Conservation (phyloP, 2,888 invertebrate genomes). For the Watsonalla cultraria region DNA sequence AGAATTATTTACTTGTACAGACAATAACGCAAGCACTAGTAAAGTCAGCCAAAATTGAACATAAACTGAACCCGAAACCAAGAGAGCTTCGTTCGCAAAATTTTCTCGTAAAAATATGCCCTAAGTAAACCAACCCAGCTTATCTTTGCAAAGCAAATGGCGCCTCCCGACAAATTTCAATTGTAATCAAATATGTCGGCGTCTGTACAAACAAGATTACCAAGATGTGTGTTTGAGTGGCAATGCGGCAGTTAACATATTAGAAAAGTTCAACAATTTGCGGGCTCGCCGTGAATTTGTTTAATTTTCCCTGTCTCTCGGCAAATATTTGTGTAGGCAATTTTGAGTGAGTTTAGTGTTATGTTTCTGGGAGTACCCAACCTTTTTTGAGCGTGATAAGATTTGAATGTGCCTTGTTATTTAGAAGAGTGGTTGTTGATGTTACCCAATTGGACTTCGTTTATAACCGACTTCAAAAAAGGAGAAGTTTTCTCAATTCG, state of each 20-base stretch:
- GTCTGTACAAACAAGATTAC: conserved; percentile 71
- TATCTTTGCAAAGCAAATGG: conserved; percentile 17
- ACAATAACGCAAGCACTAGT: no score
- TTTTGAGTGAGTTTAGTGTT: not conserved
- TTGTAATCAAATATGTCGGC: conserved; percentile 65
- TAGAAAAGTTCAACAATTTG: not conserved
- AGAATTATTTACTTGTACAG: no score
- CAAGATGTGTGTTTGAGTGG: conserved; percentile 46
- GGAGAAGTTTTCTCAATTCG: no score
- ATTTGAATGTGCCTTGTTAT: no score
- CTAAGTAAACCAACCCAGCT: conserved; percentile 9
- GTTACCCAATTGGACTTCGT: no score
- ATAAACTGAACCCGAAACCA: no score
- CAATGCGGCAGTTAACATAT: conserved; percentile 3
- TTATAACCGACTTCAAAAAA: no score
- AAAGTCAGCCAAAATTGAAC: no score
- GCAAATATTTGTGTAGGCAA: not conserved
- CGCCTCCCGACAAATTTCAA: conserved; percentile 47
- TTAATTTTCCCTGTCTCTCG: not conserved
- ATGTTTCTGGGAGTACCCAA: no score
- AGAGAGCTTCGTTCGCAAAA: not conserved
- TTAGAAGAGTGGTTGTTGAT: no score
- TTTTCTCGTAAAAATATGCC: not conserved
- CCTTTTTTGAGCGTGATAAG: no score
- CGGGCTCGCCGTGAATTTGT: not conserved